Evolutionary conservation across 1,140 invertebrate species (phyloP).

Genomic region (Rhagoletis zephyria): DNA sequence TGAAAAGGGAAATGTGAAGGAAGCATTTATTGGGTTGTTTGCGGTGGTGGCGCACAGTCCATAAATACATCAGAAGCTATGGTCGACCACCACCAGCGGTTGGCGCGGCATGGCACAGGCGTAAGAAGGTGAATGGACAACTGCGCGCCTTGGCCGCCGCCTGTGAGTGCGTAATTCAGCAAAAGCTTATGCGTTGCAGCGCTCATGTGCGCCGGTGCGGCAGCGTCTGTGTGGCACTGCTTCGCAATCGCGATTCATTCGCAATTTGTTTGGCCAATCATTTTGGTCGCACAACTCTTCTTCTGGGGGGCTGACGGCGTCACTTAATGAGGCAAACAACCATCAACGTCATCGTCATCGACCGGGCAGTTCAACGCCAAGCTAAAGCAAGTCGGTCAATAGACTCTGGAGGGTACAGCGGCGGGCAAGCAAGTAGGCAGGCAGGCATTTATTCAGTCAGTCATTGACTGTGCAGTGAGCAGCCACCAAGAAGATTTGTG

Average conservation of each 20-base stretch:
- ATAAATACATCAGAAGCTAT: slow-evolving; percentile 32
- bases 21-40: slow-evolving; percentile 23
- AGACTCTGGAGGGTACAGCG: background rate
- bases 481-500: slow-evolving; percentile 36
- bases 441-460: background rate
- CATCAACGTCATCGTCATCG: background rate
- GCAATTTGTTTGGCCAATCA: slow-evolving; percentile 52
- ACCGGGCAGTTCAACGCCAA: background rate
- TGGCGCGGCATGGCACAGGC: background rate
- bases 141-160: background rate
- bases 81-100: background rate
- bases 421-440: background rate
- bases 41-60: background rate
- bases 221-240: background rate
- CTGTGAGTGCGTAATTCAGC: slow-evolving; percentile 23
- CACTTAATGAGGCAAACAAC: slow-evolving; percentile 21
- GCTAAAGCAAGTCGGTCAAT: background rate
- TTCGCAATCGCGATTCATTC: slow-evolving; percentile 20
- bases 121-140: background rate
- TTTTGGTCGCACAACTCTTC: slow-evolving; percentile 40
- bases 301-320: slow-evolving; percentile 47
- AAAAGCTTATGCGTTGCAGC: slow-evolving; percentile 6
- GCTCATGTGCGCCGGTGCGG: background rate
- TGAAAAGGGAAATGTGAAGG: background rate
- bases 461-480: slow-evolving; percentile 30